phyloP scores from a whole-genome alignment of 2,797 vertebrate genomes.

The Allochrocebus solatus region DNA sequence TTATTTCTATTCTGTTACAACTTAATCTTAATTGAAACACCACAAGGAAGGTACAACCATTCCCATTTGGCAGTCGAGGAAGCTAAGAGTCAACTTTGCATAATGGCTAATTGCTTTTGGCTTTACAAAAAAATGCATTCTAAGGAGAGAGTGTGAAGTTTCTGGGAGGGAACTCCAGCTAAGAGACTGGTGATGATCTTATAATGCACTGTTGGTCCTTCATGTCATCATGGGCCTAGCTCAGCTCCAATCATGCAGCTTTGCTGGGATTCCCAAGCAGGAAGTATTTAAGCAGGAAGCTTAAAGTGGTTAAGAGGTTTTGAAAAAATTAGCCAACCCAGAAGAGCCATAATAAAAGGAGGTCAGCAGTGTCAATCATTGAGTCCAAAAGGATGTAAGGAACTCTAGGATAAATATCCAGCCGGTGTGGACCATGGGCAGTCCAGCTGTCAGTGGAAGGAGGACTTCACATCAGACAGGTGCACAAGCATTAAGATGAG shows the following conservation, averaged over 20 bases:
- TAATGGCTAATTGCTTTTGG: conserved; percentile 19
- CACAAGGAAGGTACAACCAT: not conserved
- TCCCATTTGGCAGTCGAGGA: conserved; percentile 30
- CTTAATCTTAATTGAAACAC: not conserved
- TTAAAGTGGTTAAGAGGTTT: not conserved
- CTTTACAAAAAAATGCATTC: not conserved
- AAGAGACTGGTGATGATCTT: not conserved
- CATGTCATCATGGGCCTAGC: not conserved
- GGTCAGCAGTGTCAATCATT: not conserved
- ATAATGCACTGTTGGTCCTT: not conserved
- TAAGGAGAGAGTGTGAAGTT: conserved; percentile 27
- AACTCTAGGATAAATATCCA: not conserved
- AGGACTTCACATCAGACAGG: not conserved
- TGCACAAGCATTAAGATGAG: not conserved
- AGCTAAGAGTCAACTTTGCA: conserved; percentile 8
- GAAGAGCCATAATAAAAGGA: not conserved
- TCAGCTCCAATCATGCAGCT: not conserved
- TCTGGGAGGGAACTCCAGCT: conserved; percentile 53
- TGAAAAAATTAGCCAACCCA: not conserved
- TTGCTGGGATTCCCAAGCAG: conserved; percentile 27
- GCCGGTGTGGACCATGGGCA: not conserved
- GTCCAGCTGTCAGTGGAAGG: not conserved
- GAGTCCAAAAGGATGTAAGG: not conserved
- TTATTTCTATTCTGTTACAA: not conserved
- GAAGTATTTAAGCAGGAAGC: not conserved